Conservation (phyloP, 2,888 invertebrate species). For the Beris morrisii region DNA sequence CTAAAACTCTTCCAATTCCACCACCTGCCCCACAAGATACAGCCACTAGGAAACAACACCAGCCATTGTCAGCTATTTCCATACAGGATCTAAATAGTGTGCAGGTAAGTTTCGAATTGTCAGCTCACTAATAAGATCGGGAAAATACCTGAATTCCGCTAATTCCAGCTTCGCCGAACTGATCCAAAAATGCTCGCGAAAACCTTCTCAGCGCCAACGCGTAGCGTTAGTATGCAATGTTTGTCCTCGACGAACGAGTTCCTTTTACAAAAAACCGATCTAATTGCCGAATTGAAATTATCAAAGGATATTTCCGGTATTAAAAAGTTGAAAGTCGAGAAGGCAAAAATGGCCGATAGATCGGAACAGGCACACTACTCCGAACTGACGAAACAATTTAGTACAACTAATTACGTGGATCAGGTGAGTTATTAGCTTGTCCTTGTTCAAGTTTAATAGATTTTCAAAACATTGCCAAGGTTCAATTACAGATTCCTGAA, state of each 20-base stretch:
- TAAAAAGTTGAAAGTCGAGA: conserved; percentile 87
- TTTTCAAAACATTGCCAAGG: conserved; percentile 28
- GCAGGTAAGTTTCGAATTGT: conserved; percentile 50
- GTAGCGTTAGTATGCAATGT: conserved; percentile 76
- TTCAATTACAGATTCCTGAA: conserved; percentile 73
- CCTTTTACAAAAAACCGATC: conserved; percentile 76
- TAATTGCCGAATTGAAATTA: conserved; percentile 90
- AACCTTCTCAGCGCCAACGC: conserved; percentile 79
- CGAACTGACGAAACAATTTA: conserved; percentile 82
- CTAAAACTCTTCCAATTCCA: conserved; percentile 44
- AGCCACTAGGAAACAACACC: conserved; percentile 62
- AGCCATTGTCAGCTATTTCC: conserved; percentile 84
- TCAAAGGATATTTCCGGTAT: conserved; percentile 93
- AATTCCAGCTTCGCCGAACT: conserved; percentile 66
- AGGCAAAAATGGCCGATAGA: conserved; percentile 79
- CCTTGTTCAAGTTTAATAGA: conserved; percentile 12
- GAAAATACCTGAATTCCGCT: not conserved
- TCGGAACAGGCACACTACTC: conserved; percentile 81
- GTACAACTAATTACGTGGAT: conserved; percentile 84
- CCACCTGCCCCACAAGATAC: conserved; percentile 53
- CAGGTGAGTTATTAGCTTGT: conserved; percentile 66
- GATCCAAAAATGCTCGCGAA: conserved; percentile 73
- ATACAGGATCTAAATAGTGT: conserved; percentile 86
- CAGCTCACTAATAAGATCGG: not conserved
- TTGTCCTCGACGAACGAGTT: conserved; percentile 68